Evolutionary conservation across 2,888 invertebrate species (phyloP), one percentile per base, ranked within the genome.

Genomic region (Ophion obscuratus): DNA sequence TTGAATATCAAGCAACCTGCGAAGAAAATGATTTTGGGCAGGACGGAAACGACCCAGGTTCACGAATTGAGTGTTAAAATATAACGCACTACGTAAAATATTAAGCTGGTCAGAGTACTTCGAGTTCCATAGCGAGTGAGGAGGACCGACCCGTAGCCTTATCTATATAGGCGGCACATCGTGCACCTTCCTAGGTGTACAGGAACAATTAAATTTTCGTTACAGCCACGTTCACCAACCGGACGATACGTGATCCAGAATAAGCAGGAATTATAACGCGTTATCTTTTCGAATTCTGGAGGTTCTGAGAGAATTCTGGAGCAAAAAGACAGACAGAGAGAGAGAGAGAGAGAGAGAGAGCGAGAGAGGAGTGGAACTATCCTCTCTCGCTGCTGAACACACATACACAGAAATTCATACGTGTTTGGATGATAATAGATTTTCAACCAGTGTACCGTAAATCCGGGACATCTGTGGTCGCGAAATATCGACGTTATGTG

Each of bases 391-490:
- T 31, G 27, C 20, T 27, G 44, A n/a, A 62, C 40, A 64, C 40
- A 40, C 59, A 57, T 3, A 57, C 70, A 36, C 64, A 36, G 14
- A 31, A n/a, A 79, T 47, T 20, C 31, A 79, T 57, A 44, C 14
- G 68, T 68, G 78, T 66, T 44, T 44, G 57, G 61, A 76, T 75
- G 85, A 87, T 85, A 87, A 88, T 88, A 88, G 86, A 87, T 88
- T 83, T 79, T 85, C 80, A 84, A 77, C 87, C 83, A 74, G 83
- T 77, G 74, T 36, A 64, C 79, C 85, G 87, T 87, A 88, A 88
- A 88, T 85, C 80, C 83, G 76, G 82, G 70, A 84, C 86, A 86
- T 85, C 81, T 87, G 86, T 80, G 87, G 87, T 78, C 66, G 83
- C 70, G 62, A 74, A 85, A 83, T 79, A 87, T 87, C 88, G 83